Evolutionary conservation across 1,140 invertebrate genomes (phyloP).

Genomic region (Drosophila teissieri): DNA sequence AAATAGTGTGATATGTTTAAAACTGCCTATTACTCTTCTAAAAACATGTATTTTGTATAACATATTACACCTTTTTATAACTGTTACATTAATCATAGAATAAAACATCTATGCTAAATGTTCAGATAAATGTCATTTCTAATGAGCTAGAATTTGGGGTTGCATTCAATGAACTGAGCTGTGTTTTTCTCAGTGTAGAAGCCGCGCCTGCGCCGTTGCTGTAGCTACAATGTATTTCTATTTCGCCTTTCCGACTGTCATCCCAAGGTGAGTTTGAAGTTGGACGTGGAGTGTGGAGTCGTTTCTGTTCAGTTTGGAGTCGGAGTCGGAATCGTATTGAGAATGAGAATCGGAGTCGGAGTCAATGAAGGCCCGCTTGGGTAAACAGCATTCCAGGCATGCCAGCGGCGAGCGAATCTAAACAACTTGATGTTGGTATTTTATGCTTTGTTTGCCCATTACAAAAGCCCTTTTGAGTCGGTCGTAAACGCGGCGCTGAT

Average conservation of each 20-base stretch:
- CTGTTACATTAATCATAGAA: no score
- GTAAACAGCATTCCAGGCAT: slow-evolving; percentile 70
- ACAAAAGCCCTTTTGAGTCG: slow-evolving; percentile 63
- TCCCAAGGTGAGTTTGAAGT: slow-evolving; percentile 40
- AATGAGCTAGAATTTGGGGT: no score
- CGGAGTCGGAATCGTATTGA: no score
- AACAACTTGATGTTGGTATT: slow-evolving; percentile 72
- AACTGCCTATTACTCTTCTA: no score
- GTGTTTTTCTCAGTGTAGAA: slow-evolving; percentile 7
- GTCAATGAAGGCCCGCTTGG: slow-evolving; percentile 4
- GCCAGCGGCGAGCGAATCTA: slow-evolving; percentile 57
- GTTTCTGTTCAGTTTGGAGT: no score
- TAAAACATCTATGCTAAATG: no score
- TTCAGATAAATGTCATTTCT: no score
- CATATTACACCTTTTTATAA: no score
- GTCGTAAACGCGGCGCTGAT: slow-evolving; percentile 43
- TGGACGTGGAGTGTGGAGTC: neutral
- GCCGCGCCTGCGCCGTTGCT: slow-evolving; percentile 29
- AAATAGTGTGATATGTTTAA: no score
- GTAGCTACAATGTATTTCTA: slow-evolving; percentile 21
- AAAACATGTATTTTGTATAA: neutral
- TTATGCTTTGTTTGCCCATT: slow-evolving; percentile 75
- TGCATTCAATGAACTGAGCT: no score
- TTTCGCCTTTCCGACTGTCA: slow-evolving; percentile 44
- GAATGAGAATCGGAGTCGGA: neutral